Conservation (phyloP, 1,140 invertebrate genomes). For the Onthophagus taurus region DNA sequence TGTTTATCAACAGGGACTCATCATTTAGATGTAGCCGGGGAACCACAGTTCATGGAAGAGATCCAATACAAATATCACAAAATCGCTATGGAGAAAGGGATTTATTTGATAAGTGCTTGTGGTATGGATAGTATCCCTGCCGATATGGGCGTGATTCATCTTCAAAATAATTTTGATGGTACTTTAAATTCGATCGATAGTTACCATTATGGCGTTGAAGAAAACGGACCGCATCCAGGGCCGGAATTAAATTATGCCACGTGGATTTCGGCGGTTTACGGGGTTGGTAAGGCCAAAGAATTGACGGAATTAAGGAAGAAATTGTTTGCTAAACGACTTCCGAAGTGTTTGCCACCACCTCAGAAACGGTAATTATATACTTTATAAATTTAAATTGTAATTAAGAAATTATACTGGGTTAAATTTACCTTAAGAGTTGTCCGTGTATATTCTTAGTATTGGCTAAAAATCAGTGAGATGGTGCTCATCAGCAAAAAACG, state of each 20-base stretch:
- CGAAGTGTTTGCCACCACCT: conserved; percentile 51
- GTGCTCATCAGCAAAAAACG: too few species aligned
- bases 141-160: conserved; percentile 71
- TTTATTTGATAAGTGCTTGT: conserved; percentile 82
- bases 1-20: conserved; percentile 73
- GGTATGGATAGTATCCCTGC: conserved; percentile 84
- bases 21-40: conserved; percentile 87
- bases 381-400: too few species aligned
- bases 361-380: conserved; percentile 39
- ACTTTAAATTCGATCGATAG: conserved; percentile 6
- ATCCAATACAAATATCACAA: conserved; percentile 76
- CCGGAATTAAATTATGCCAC: conserved; percentile 61
- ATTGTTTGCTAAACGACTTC: conserved; percentile 55
- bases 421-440: too few species aligned
- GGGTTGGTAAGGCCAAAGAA: conserved; percentile 53
- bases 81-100: conserved; percentile 61
- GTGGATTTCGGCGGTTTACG: conserved; percentile 72
- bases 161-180: conserved; percentile 66
- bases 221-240: conserved; percentile 17
- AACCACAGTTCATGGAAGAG: conserved; percentile 77
- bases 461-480: too few species aligned
- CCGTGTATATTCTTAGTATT: too few species aligned
- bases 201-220: background rate
- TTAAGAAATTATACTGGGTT: too few species aligned
- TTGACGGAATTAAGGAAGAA: conserved; percentile 51